Evolutionary conservation across 1,140 invertebrate species (phyloP).

Genomic region (Paralvinella palmiformis): DNA sequence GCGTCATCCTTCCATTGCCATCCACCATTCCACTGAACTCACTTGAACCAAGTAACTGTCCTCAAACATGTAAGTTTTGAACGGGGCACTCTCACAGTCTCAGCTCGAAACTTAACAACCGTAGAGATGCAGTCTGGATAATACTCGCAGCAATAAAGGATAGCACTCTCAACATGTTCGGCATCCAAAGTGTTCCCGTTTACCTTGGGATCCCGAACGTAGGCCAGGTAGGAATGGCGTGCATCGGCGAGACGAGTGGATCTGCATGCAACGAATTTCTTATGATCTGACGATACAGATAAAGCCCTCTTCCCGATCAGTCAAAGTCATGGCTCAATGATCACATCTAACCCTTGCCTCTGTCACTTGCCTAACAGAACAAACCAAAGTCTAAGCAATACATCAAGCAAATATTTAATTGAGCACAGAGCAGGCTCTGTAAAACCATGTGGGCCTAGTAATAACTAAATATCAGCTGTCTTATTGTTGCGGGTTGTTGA

Average conservation of each 20-base stretch:
- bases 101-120: too few species aligned
- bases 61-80: too few species aligned
- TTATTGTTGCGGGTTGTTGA: not conserved
- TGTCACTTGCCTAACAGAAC: slow-evolving; percentile 4
- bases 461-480: not conserved
- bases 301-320: slow-evolving; percentile 36
- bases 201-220: too few species aligned
- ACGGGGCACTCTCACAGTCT: too few species aligned
- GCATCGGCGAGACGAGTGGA: slow-evolving; percentile 68
- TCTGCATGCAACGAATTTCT: slow-evolving; percentile 62
- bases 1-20: too few species aligned
- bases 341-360: slow-evolving; percentile 2
- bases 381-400: slow-evolving; percentile 1
- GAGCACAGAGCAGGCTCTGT: slow-evolving; percentile 5
- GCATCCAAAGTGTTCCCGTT: too few species aligned
- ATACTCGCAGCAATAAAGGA: too few species aligned
- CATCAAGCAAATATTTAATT: slow-evolving; percentile 3
- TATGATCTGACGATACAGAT: slow-evolving; percentile 63
- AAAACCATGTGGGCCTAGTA: not conserved
- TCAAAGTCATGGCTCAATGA: slow-evolving; percentile 2
- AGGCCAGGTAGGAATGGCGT: too few species aligned
- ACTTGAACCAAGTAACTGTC: too few species aligned
- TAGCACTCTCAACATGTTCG: too few species aligned
- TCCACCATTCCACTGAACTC: too few species aligned
- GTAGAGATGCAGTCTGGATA: too few species aligned